Evolutionary conservation across 2,113 vertebrate genomes (phyloP).

Genomic region (Triplophysa dalaica): DNA sequence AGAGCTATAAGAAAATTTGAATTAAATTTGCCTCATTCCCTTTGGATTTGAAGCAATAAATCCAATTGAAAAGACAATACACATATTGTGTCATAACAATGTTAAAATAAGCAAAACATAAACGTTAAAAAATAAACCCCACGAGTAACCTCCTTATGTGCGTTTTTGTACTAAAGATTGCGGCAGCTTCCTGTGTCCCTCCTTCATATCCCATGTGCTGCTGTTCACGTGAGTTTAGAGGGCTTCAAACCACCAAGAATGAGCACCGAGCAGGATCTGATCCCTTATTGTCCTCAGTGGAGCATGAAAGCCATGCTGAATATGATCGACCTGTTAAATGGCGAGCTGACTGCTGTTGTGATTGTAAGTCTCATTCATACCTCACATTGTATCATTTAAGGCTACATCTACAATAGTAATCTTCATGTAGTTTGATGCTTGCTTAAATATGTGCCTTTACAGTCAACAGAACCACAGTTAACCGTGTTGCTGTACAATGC

Average conservation of each 20-base stretch:
- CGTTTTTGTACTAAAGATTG: conserved; percentile 70
- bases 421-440: neutral
- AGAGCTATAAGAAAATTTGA: no score
- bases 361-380: conserved; percentile 66
- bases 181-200: conserved; percentile 79
- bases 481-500: conserved; percentile 79
- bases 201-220: conserved; percentile 76
- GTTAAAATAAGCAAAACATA: no score
- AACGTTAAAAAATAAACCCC: no score
- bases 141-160: neutral
- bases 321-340: conserved; percentile 81
- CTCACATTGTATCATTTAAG: neutral
- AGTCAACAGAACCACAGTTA: conserved; percentile 77
- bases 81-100: no score
- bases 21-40: no score
- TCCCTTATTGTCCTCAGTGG: conserved; percentile 87
- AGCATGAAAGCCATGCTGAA: conserved; percentile 79
- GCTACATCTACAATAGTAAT: no score
- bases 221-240: conserved; percentile 75
- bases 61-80: no score
- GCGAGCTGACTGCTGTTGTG: conserved; percentile 74
- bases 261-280: conserved; percentile 58
- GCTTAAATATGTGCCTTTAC: conserved; percentile 31
- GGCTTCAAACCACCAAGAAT: conserved; percentile 80
- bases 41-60: no score